Percentiles rank a stretch among this genome's conserved stretches.
phyloP scores from a whole-genome alignment of 1,140 invertebrate genomes.

The Onthophagus taurus region DNA sequence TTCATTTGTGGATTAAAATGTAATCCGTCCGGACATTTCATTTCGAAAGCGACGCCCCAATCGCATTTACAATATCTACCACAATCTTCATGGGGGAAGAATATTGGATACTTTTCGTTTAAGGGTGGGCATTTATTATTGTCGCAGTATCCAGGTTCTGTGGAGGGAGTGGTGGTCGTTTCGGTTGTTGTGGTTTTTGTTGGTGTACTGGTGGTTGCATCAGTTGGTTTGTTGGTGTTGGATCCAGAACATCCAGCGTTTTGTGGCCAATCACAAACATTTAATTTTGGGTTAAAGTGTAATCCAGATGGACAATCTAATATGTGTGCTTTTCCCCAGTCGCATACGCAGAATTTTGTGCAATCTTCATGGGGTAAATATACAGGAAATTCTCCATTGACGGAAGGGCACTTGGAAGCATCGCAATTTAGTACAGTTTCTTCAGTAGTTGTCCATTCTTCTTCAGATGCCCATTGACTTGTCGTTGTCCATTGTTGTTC shows the following conservation, averaged over 20 bases:
- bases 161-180: not conserved
- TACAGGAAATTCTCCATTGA: too few species aligned
- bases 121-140: not conserved
- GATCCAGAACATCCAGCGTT: slow-evolving; percentile 16
- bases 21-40: slow-evolving; percentile 32
- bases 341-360: slow-evolving; percentile 1
- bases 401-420: too few species aligned
- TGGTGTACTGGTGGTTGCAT: not conserved
- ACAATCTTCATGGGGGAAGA: not conserved
- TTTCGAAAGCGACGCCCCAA: slow-evolving; percentile 11
- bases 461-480: too few species aligned
- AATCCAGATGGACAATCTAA: not conserved
- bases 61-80: not conserved
- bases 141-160: not conserved
- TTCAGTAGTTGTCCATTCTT: too few species aligned
- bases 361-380: not conserved
- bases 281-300: slow-evolving; percentile 6
- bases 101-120: slow-evolving; percentile 1
- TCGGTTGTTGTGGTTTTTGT: not conserved
- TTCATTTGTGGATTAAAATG: slow-evolving; percentile 32
- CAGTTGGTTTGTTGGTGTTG: not conserved
- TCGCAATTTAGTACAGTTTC: too few species aligned
- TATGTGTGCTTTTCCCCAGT: not conserved
- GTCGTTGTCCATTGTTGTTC: not conserved
- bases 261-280: slow-evolving; percentile 35